Conservation (phyloP, 1,140 invertebrate species). For the Leptinotarsa defecta region DNA sequence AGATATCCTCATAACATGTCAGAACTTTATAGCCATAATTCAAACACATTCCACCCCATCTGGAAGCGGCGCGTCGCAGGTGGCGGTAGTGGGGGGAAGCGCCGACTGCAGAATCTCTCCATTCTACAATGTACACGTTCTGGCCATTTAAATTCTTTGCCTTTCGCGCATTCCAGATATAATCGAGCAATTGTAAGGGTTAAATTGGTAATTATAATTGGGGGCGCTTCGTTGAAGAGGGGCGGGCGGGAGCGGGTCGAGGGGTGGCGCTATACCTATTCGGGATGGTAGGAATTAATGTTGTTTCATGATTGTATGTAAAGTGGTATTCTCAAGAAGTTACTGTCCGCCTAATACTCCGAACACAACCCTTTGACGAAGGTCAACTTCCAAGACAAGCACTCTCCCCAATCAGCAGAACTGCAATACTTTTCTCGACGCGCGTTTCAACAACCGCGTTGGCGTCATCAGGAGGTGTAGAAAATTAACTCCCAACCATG, state of each 20-base stretch:
- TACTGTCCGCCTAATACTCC: no score
- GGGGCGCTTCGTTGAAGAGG: background rate
- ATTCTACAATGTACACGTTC: background rate
- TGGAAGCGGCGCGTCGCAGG: conserved; percentile 12
- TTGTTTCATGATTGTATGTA: no score
- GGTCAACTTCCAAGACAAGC: no score
- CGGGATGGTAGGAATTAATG: no score
- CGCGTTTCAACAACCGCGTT: no score
- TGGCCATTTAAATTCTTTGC: conserved; percentile 22
- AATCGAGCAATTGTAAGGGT: conserved; percentile 25
- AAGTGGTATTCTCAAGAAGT: no score
- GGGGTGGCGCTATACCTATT: no score
- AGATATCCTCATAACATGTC: conserved; percentile 38
- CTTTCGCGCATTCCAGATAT: conserved; percentile 22
- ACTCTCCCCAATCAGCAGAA: no score
- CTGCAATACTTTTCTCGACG: no score
- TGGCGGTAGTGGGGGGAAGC: background rate
- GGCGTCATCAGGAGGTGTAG: no score
- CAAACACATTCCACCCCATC: conserved; percentile 37
- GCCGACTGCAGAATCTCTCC: background rate
- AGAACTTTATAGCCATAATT: conserved; percentile 46
- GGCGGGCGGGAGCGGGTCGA: background rate
- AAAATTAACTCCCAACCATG: no score
- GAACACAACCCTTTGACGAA: no score
- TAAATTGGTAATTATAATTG: conserved; percentile 28